Evolutionary conservation across 2,113 vertebrate genomes (phyloP), one percentile per base, ranked within the genome.

Genomic region (Brevimyrus niger): DNA sequence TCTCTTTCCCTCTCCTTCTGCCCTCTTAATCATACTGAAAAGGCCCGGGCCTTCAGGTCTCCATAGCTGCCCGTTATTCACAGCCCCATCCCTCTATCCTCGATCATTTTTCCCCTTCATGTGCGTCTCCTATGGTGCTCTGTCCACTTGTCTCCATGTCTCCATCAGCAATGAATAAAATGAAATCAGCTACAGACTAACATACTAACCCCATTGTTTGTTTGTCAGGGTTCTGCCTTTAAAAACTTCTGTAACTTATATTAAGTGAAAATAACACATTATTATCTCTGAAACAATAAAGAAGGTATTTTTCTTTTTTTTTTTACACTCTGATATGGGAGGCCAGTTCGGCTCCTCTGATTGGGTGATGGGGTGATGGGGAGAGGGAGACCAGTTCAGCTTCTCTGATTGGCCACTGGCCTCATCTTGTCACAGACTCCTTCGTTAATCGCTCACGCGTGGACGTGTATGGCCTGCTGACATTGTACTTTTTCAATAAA

Each of bases 201-300:
- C 21, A 61, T 19, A 47, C 46, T 9, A 38, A 55, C 35, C 88
- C 50, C 47, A 38, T 31, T 21, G 50, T 88, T 88, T 88, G 65
- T 88, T 80, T 51, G 51, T 27, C 61, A 69, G 88, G 88, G 88
- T 84, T 89, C 35, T 84, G 50, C 48, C 80, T 89, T 89, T 84
- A 47, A 89, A 61, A 84, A 89, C 38, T 58, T 48, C 35, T 58
- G 88, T 89, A 89, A 89, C 88, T 89, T 89, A 89, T 85, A 89
- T 89, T 89, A 89, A 89, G 88, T 89, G 80, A 84, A 89, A 58
- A 58, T 76, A 23, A 50, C 65, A 53, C 50, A 89, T 84, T 85
- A 85, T 27, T 35, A 89, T 85, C 69, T 27, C 35, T 85, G 80
- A 51, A 89, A 47, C 27, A 50, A 23, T 82, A 89, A 83, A 82